Conservation (phyloP, 2,113 vertebrate genomes). For the Bungarus multicinctus region DNA sequence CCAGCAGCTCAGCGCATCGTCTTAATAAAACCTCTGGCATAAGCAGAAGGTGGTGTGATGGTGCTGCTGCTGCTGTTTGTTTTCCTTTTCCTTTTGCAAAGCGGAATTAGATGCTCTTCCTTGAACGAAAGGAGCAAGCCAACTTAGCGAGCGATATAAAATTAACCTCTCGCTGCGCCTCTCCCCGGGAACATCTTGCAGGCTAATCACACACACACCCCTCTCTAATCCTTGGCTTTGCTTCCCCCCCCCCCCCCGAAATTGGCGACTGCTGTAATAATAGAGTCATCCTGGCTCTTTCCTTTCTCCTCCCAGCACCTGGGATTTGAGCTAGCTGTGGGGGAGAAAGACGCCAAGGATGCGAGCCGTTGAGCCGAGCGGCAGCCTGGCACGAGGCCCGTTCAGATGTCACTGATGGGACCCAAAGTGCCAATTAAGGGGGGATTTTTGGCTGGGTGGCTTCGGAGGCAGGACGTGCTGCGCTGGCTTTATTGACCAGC, state of each 20-base stretch:
- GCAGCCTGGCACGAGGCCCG: rapidly evolving
- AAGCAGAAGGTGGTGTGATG: slow-evolving; percentile 24
- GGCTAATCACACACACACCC: slow-evolving; percentile 48
- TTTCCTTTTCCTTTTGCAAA: slow-evolving; percentile 21
- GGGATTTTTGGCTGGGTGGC: neutral
- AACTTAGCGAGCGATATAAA: slow-evolving; percentile 47
- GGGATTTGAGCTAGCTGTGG: slow-evolving; percentile 34
- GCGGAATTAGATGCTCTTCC: slow-evolving; percentile 60
- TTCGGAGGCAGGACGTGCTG: neutral
- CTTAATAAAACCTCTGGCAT: slow-evolving; percentile 48
- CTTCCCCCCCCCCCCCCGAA: slow-evolving; percentile 50
- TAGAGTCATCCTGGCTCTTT: slow-evolving; percentile 47
- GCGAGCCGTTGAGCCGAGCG: rapidly evolving
- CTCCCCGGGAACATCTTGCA: slow-evolving; percentile 55
- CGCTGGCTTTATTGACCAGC: neutral
- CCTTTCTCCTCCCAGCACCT: neutral
- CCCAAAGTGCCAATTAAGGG: rapidly evolving
- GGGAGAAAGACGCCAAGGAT: neutral
- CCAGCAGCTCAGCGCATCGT: neutral
- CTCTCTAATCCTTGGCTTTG: slow-evolving; percentile 39
- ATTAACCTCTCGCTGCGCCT: slow-evolving; percentile 66
- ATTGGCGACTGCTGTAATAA: slow-evolving; percentile 44
- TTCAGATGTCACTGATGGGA: neutral
- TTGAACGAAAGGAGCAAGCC: slow-evolving; percentile 47
- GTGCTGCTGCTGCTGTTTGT: too few species aligned